Conservation (phyloP, 2,888 invertebrate species). For the Polietes domitor region DNA sequence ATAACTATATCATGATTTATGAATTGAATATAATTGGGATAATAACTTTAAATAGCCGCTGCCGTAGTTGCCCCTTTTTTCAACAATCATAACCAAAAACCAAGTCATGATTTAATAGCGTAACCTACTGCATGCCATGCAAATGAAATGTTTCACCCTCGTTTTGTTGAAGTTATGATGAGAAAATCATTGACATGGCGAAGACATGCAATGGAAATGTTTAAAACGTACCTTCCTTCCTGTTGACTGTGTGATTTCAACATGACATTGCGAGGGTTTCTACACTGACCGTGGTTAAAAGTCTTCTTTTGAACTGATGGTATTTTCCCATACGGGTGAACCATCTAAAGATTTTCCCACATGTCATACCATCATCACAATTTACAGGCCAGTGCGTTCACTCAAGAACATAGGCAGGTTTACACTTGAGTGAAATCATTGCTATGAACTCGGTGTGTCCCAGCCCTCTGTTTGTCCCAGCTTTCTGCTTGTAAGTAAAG, state of each 20-base stretch:
- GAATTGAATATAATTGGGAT: constrained; percentile 8
- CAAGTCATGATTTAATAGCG: constrained; percentile 1
- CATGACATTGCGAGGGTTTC: neutral
- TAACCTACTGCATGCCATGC: neutral
- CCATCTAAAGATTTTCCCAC: no score
- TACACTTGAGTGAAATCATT: no score
- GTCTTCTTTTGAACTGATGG: neutral
- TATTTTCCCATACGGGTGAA: neutral
- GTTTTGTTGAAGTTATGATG: constrained; percentile 18
- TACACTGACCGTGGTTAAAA: neutral
- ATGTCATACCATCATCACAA: neutral
- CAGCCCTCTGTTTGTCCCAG: no score
- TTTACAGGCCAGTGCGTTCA: no score
- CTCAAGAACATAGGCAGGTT: no score
- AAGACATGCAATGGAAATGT: neutral
- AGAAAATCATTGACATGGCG: constrained; percentile 47
- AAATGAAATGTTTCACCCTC: constrained; percentile 10
- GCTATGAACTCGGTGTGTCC: no score
- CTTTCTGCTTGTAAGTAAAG: no score
- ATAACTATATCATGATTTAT: constrained; percentile 7
- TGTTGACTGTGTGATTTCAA: neutral
- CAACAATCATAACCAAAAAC: neutral
- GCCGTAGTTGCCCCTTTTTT: neutral
- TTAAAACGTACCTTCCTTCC: neutral
- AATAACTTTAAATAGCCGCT: neutral